A percentile compares a stretch with the other conserved stretches of the same genome.
These are phyloP conservation scores for Brachionus angularis DNA, from an alignment of 1,140 invertebrate species.

Conservation along the genomic window DNA sequence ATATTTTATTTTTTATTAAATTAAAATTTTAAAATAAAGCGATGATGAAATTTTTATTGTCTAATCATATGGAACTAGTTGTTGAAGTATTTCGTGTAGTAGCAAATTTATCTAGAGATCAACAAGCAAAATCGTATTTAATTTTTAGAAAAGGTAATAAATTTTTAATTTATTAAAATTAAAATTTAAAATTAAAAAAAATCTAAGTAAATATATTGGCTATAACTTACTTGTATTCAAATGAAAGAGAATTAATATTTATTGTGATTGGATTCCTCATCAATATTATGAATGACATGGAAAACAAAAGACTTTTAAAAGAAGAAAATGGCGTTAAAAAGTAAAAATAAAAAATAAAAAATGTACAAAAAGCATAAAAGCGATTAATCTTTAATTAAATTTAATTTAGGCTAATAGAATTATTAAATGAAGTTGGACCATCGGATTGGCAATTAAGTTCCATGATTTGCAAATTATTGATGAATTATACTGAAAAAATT, in stretches of 20 bases:
- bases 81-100: conserved; percentile 66
- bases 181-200: background rate
- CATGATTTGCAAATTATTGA: conserved; percentile 66
- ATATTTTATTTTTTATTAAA: background rate
- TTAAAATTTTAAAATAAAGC: conserved; percentile 47
- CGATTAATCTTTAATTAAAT: background rate
- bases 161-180: conserved; percentile 4
- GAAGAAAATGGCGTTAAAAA: conserved; percentile 57
- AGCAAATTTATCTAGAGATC: conserved; percentile 66
- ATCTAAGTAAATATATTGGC: conserved; percentile 60
- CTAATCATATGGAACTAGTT: conserved; percentile 62
- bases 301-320: conserved; percentile 61
- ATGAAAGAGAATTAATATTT: conserved; percentile 62
- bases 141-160: conserved; percentile 59
- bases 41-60: conserved; percentile 59
- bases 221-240: conserved; percentile 60
- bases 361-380: background rate
- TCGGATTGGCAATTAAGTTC: conserved; percentile 64
- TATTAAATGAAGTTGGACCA: conserved; percentile 61
- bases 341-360: conserved; percentile 49
- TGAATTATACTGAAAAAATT: conserved; percentile 67
- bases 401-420: conserved; percentile 60
- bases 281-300: conserved; percentile 67
- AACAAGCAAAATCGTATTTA: conserved; percentile 62
- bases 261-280: conserved; percentile 67